Evolutionary conservation across 2,888 invertebrate species (phyloP).

Genomic region (Phortica okadai): DNA sequence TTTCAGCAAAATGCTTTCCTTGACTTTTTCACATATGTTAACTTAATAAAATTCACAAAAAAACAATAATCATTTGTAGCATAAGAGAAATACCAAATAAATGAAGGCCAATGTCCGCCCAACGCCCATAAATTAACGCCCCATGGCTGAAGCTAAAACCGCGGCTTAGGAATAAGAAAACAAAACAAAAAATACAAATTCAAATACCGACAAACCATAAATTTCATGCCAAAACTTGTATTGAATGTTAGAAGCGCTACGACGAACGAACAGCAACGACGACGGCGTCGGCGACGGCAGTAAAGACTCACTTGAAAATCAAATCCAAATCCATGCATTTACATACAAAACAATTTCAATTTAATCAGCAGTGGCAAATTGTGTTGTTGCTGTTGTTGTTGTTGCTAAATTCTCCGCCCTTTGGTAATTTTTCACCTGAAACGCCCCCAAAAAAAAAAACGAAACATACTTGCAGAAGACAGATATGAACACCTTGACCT

Average conservation of each 20-base stretch:
- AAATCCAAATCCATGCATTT: constrained; percentile 16
- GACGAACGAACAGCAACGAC: neutral
- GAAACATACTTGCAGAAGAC: neutral
- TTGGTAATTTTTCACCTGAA: constrained; percentile 24
- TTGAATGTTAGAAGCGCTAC: neutral
- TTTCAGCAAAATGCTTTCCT: neutral
- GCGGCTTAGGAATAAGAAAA: neutral
- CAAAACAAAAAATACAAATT: neutral
- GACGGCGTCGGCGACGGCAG: neutral
- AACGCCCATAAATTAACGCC: constrained; percentile 30
- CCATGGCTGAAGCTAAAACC: neutral
- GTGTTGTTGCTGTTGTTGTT: neutral
- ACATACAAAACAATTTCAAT: constrained; percentile 11
- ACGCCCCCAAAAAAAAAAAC: constrained; percentile 4
- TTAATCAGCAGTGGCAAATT: constrained; percentile 3
- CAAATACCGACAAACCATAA: constrained; percentile 23
- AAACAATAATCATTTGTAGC: neutral
- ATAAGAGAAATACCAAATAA: neutral
- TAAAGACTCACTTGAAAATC: constrained; percentile 14
- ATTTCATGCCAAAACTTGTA: constrained; percentile 17
- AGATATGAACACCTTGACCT: constrained; percentile 60
- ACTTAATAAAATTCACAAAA: constrained; percentile 19
- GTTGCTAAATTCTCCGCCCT: constrained; percentile 20
- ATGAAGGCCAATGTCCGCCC: constrained; percentile 30
- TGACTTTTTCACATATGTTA: constrained; percentile 12